Conservation (phyloP, 2,797 vertebrate genomes). For the Numenius phaeopus region DNA sequence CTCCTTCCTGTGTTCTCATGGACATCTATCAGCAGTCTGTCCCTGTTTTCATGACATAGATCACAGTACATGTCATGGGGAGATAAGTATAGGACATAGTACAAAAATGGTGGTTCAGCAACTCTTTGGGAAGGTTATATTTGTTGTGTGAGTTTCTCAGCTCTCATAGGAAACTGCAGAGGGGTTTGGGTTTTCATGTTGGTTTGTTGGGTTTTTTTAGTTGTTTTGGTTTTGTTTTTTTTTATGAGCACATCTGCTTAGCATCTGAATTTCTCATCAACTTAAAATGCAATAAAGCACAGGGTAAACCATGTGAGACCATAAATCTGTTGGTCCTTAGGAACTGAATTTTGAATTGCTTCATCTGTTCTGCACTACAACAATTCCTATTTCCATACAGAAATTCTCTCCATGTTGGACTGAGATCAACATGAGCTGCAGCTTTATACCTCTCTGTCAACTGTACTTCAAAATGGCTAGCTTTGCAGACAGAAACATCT, state of each 20-base stretch:
- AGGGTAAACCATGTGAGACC: background rate
- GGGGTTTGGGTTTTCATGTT: background rate
- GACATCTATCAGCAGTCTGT: background rate
- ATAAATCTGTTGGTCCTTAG: background rate
- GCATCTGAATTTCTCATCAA: conserved; percentile 53
- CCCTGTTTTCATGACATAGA: background rate
- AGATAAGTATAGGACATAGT: background rate
- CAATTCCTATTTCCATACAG: background rate
- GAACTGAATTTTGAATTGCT: background rate
- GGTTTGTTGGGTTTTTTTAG: background rate
- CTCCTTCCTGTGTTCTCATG: conserved; percentile 19
- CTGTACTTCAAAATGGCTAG: background rate
- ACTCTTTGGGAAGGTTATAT: background rate
- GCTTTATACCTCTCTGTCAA: background rate
- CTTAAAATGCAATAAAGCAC: conserved; percentile 29
- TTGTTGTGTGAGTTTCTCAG: conserved; percentile 25
- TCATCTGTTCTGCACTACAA: background rate
- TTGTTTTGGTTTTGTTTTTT: background rate
- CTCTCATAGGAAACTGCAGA: conserved; percentile 60
- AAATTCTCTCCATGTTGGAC: background rate
- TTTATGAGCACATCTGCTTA: conserved; percentile 28
- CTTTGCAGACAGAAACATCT: background rate
- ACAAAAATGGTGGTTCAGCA: conserved; percentile 16
- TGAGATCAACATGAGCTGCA: background rate
- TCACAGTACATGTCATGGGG: background rate